Conservation (phyloP, 1,140 invertebrate species). For the Hylyphantes graminicola region DNA sequence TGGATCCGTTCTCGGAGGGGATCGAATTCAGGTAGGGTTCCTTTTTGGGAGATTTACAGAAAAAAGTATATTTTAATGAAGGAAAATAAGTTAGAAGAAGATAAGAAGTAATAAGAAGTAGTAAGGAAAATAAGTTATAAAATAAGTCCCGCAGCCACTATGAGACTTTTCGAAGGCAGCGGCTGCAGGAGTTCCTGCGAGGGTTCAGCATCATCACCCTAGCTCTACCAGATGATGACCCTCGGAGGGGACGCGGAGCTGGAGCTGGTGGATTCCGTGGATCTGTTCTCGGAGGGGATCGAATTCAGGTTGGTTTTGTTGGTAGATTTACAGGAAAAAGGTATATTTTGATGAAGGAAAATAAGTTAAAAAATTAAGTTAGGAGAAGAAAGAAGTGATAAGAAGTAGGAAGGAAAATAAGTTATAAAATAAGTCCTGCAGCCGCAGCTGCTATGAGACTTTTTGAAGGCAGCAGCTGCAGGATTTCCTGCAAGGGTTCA, state of each 20-base stretch:
- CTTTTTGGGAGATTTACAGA: background rate
- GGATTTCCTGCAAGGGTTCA: constrained; percentile 93
- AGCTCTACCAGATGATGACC: constrained; percentile 99
- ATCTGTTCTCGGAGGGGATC: constrained; percentile 97
- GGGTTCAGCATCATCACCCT: constrained; percentile 90
- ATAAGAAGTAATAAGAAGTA: too few relatives aligned
- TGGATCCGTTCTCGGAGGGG: constrained; percentile 97
- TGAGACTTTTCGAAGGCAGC: constrained; percentile 77
- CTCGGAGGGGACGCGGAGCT: constrained; percentile 97
- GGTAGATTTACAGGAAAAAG: too few relatives aligned
- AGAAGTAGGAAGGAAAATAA: too few relatives aligned
- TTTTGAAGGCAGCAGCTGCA: constrained; percentile 75
- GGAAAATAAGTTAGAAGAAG: too few relatives aligned
- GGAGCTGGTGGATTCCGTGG: constrained; percentile 93
- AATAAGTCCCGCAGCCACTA: constrained; percentile 76
- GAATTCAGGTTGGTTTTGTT: constrained; percentile 79
- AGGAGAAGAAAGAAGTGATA: too few relatives aligned
- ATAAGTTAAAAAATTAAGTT: too few relatives aligned
- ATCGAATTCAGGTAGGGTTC: constrained; percentile 84
- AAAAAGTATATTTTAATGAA: too few relatives aligned
- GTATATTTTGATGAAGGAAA: too few relatives aligned
- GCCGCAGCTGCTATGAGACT: constrained; percentile 78
- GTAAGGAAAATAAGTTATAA: too few relatives aligned
- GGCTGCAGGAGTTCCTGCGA: constrained; percentile 86
- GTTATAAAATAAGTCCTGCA: too few relatives aligned